phyloP scores from a whole-genome alignment of 1,140 invertebrate genomes.

The Eubasilissa regina region DNA sequence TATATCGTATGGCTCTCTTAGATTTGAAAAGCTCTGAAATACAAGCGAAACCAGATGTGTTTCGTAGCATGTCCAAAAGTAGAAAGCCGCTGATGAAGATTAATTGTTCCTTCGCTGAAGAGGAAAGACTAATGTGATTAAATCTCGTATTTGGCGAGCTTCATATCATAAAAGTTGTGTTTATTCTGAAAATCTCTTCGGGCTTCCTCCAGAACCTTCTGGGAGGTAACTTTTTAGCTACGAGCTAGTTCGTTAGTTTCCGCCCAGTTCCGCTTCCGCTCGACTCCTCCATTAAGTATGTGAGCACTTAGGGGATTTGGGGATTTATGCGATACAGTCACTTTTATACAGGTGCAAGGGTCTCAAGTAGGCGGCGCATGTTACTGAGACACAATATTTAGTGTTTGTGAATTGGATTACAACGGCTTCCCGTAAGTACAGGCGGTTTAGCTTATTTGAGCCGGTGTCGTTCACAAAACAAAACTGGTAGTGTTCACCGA shows the following conservation, averaged over 20 bases:
- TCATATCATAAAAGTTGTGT: slow-evolving; percentile 44
- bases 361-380: background rate
- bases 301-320: slow-evolving; percentile 54
- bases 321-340: slow-evolving; percentile 46
- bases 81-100: slow-evolving; percentile 40
- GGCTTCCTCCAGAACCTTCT: background rate
- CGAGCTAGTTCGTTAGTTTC: slow-evolving; percentile 26
- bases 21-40: background rate
- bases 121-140: slow-evolving; percentile 42
- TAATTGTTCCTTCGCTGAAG: slow-evolving; percentile 35
- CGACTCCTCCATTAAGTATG: slow-evolving; percentile 44
- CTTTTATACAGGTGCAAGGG: slow-evolving; percentile 9
- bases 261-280: slow-evolving; percentile 19
- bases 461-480: too few species aligned
- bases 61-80: background rate
- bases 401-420: background rate
- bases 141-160: slow-evolving; percentile 29
- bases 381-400: background rate
- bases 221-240: slow-evolving; percentile 18
- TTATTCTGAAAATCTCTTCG: slow-evolving; percentile 29
- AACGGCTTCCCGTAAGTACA: background rate
- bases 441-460: too few species aligned
- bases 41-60: background rate
- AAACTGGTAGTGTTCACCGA: too few species aligned
- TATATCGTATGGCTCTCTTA: background rate